Evolutionary conservation across 2,113 vertebrate species (phyloP), one percentile per base, ranked within the genome.

Genomic region (Camelus dromedarius): DNA sequence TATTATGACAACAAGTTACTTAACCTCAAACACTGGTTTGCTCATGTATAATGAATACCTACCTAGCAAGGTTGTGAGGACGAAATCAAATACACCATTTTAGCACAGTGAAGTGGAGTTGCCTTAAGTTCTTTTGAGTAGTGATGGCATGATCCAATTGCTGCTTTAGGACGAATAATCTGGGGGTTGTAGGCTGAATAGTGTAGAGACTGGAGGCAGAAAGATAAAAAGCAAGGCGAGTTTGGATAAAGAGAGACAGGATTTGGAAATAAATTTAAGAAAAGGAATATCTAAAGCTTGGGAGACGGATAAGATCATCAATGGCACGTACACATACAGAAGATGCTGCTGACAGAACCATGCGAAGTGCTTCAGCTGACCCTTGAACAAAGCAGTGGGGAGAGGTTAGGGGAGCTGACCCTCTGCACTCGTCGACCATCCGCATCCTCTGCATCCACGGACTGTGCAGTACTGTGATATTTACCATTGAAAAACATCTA

Each of bases 191-290:
- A 69, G 38, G 18, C 32, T 90, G 38, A 77, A 73, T 16, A 86
- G 20, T 6, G 30, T 20, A 81, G 70, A 76, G 52, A 67, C 8
- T 54, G 56, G 79, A 77, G 69, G 60, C 48, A 84, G 38, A 38
- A 60, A 75, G 18, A 42, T 50, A 90, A 84, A 66, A 66, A 28
- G 22, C 67, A 90, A 75, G 42, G 75, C 2, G 12, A 73, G n/a
- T 88, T 58, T 76, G 32, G 38, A 73, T 48, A 72, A 42, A 42
- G 19, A 79, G 30, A 58, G 35, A 46, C 60, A 93, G 50, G n/a
- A 83, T 89, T 93, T 83, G 38, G 12, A 83, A 79, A 73, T 58
- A 48, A 52, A 46, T 54, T 46, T 70, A 93, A 84, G 42, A 92
- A 75, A 89, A 22, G 42, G 32, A 77, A 42, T 52, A 83, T 60